These are phyloP conservation scores for Petroica traversi DNA, from an alignment of 2,113 vertebrate genomes.

Conservation along the genomic window DNA sequence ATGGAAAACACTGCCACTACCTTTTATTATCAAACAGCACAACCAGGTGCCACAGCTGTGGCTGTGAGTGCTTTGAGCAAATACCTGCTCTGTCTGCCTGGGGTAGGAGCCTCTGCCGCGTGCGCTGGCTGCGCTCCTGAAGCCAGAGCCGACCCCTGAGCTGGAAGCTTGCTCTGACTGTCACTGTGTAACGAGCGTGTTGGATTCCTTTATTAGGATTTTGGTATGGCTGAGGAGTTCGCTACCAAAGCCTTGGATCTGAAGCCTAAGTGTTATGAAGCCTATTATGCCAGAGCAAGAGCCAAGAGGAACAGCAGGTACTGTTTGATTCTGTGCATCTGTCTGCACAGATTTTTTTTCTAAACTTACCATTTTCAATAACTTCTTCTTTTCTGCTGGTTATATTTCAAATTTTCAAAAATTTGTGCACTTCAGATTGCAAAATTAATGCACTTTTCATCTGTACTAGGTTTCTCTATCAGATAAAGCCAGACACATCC, in stretches of 20 bases:
- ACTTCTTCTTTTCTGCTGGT: neutral
- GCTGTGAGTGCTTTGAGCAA: accelerated
- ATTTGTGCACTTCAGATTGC: no score
- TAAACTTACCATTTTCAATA: neutral
- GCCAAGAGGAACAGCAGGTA: conserved; percentile 99
- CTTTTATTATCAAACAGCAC: neutral
- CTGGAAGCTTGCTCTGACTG: neutral
- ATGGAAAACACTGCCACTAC: neutral
- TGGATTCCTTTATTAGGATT: conserved; percentile 81
- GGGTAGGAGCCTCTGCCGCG: accelerated
- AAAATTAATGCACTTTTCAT: neutral
- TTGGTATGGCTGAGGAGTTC: conserved; percentile 98
- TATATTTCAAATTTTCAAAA: neutral
- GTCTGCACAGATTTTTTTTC: neutral
- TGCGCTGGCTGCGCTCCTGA: neutral
- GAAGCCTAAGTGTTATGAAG: conserved; percentile 96
- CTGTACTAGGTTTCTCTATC: neutral
- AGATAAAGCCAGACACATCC: neutral
- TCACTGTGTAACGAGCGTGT: accelerated
- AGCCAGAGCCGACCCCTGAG: no score
- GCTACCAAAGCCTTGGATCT: conserved; percentile 95
- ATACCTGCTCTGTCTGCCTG: neutral
- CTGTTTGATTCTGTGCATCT: neutral
- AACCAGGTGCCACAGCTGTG: accelerated
- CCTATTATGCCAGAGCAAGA: conserved; percentile 93